Conservation (phyloP, 2,113 vertebrate species). For the Tragelaphus strepsiceros region DNA sequence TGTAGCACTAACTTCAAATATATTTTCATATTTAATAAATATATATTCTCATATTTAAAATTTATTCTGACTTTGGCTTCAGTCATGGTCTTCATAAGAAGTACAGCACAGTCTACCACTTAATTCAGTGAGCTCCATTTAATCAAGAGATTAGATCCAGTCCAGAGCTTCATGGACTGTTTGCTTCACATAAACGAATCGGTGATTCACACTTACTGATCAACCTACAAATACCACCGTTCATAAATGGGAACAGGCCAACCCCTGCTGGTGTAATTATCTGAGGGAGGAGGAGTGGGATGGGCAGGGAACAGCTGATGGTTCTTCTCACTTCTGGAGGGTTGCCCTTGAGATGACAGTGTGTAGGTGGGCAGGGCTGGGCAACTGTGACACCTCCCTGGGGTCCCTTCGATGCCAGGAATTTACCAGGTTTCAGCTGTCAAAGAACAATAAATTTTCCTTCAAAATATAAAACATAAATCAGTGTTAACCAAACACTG, state of each 20-base stretch:
- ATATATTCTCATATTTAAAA: neutral
- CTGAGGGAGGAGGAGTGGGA: neutral
- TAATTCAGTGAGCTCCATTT: constrained; percentile 22
- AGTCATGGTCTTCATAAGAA: neutral
- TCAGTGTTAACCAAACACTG: constrained; percentile 73
- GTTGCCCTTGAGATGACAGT: neutral
- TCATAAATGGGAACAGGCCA: constrained; percentile 11
- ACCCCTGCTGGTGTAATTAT: constrained; percentile 39
- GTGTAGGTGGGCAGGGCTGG: neutral
- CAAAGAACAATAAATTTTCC: constrained; percentile 61
- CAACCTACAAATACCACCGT: constrained; percentile 37
- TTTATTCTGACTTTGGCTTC: neutral
- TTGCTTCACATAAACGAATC: constrained; percentile 28
- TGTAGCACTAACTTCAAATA: neutral
- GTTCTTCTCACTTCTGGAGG: neutral
- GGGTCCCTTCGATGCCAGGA: constrained; percentile 40
- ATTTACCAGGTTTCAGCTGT: constrained; percentile 57
- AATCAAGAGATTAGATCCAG: constrained; percentile 43
- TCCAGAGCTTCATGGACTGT: constrained; percentile 38
- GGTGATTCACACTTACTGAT: constrained; percentile 45
- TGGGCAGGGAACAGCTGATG: constrained; percentile 6
- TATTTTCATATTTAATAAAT: neutral
- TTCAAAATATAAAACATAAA: constrained; percentile 71
- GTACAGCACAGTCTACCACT: neutral
- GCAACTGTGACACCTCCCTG: constrained; percentile 37